Conservation (phyloP, 2,888 invertebrate genomes). For the Dynastes grantii region DNA sequence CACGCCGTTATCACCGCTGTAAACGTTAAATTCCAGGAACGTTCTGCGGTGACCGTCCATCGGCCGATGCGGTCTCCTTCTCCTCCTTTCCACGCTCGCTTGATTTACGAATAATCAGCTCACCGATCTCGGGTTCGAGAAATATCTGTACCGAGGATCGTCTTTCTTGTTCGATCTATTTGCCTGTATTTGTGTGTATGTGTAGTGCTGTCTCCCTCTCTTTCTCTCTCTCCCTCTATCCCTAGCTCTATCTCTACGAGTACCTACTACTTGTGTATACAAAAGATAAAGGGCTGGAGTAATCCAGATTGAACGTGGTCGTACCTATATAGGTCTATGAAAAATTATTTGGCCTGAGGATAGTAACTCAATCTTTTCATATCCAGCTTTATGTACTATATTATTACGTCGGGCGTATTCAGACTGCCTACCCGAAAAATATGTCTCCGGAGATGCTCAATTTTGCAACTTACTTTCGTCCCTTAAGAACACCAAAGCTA, state of each 20-base stretch:
- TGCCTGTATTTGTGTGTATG: slow-evolving; percentile 15
- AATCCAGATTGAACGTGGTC: background rate
- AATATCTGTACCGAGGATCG: slow-evolving; percentile 41
- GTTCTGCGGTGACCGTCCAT: slow-evolving; percentile 37
- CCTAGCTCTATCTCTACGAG: background rate
- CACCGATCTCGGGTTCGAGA: slow-evolving; percentile 39
- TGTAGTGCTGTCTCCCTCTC: background rate
- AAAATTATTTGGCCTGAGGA: background rate
- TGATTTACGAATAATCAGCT: slow-evolving; percentile 44
- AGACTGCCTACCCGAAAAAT: too few relatives aligned
- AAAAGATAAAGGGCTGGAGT: slow-evolving; percentile 23
- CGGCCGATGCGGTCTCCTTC: background rate
- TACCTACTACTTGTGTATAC: slow-evolving; percentile 11
- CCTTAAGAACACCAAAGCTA: too few relatives aligned
- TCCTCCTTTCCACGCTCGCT: slow-evolving; percentile 41
- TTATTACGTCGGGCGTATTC: too few relatives aligned
- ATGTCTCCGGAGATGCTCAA: too few relatives aligned
- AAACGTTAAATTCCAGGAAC: slow-evolving; percentile 43
- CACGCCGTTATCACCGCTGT: slow-evolving; percentile 37
- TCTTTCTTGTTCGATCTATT: slow-evolving; percentile 42
- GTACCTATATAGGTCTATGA: background rate
- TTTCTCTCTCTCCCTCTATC: background rate
- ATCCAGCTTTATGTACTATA: too few relatives aligned
- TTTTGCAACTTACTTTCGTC: too few relatives aligned
- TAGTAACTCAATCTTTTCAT: too few relatives aligned